Percentiles rank a stretch among this genome's conserved stretches.
Conservation (phyloP, 2,888 invertebrate genomes). For the Drosophila fulvimacula region DNA sequence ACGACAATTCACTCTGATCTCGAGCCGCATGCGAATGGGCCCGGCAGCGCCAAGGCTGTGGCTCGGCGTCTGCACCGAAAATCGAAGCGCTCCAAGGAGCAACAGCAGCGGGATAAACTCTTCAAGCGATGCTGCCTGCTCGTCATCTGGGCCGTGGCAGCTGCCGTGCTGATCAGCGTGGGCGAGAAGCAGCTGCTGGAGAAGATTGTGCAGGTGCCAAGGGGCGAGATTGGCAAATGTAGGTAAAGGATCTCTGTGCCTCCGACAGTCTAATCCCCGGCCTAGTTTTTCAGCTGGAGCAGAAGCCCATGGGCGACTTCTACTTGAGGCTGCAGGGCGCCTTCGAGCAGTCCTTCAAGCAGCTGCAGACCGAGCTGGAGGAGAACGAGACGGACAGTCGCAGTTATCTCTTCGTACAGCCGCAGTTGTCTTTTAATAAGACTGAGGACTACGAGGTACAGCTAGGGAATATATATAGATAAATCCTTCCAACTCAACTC, state of each 20-base stretch:
- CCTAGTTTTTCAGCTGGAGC: conserved; percentile 67
- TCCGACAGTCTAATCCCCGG: background rate
- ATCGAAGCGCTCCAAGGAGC: conserved; percentile 71
- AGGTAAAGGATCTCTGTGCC: conserved; percentile 1
- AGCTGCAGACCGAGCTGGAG: conserved; percentile 29
- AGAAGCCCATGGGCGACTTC: conserved; percentile 81
- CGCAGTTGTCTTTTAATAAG: conserved; percentile 73
- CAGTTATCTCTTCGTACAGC: conserved; percentile 67
- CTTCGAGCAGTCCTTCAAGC: conserved; percentile 63
- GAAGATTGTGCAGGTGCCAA: conserved; percentile 82
- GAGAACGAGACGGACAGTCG: conserved; percentile 56
- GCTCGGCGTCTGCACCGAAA: conserved; percentile 63
- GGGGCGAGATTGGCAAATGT: conserved; percentile 77
- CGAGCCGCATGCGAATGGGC: conserved; percentile 59
- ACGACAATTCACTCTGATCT: conserved; percentile 78
- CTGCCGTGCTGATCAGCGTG: conserved; percentile 76
- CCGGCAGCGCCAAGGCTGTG: conserved; percentile 61
- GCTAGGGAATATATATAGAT: background rate
- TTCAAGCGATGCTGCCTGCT: conserved; percentile 76
- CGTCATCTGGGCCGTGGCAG: conserved; percentile 81
- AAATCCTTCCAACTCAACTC: background rate
- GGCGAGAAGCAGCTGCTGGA: conserved; percentile 82
- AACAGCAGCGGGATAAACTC: conserved; percentile 65
- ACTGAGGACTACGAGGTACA: conserved; percentile 66
- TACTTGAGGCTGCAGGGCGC: conserved; percentile 76